phyloP scores from a whole-genome alignment of 2,113 vertebrate genomes.

The Erythrolamprus reginae region DNA sequence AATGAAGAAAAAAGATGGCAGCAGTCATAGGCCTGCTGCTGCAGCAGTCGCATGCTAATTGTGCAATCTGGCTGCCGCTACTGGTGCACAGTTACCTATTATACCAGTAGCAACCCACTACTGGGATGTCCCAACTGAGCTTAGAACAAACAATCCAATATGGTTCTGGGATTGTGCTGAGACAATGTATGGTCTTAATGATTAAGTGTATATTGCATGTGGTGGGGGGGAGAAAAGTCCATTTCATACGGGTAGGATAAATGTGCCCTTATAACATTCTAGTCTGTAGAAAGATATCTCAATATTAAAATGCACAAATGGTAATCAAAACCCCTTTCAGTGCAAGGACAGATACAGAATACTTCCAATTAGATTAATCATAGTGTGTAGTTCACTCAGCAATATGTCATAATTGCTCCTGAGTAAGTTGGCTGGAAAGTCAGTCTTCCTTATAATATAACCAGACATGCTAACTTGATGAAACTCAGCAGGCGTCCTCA shows the following conservation, averaged over 20 bases:
- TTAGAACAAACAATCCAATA: neutral
- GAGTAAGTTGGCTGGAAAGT: conserved; percentile 61
- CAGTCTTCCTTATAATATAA: conserved; percentile 61
- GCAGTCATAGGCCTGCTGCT: too few relatives aligned
- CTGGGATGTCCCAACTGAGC: neutral
- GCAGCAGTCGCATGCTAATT: too few relatives aligned
- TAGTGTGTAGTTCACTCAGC: conserved; percentile 66
- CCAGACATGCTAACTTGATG: conserved; percentile 61
- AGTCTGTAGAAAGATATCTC: conserved; percentile 71
- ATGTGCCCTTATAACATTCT: conserved; percentile 65
- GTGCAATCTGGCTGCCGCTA: too few relatives aligned
- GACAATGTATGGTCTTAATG: neutral
- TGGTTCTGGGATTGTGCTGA: neutral
- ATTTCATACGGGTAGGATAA: conserved; percentile 57
- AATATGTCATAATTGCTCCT: conserved; percentile 71
- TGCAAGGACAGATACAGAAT: conserved; percentile 64
- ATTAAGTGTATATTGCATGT: conserved; percentile 52
- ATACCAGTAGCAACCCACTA: too few relatives aligned
- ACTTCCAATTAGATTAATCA: conserved; percentile 73
- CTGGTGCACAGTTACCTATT: too few relatives aligned
- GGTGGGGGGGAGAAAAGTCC: neutral
- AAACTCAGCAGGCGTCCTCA: conserved; percentile 52
- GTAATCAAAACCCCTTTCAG: conserved; percentile 72
- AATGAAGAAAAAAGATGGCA: too few relatives aligned
- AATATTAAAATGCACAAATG: conserved; percentile 72